Evolutionary conservation across 2,888 invertebrate species (phyloP), one percentile per base, ranked within the genome.

Genomic region (Apotomis capreana): DNA sequence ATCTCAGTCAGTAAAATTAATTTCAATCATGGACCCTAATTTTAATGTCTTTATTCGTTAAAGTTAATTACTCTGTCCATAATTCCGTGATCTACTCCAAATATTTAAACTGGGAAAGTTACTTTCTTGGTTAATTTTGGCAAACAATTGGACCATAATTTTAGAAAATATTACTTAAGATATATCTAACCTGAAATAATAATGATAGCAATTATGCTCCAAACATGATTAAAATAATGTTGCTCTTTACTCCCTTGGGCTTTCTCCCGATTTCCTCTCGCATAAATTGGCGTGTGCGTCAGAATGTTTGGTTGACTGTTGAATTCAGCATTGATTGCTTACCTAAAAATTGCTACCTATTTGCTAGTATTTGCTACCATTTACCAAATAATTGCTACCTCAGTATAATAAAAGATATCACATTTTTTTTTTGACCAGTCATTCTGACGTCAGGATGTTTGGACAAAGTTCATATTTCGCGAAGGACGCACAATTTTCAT

Each of bases 1-100:
- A 78, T 78, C 75, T 73, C 63, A 52, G 71, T 36, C 55, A 57
- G 68, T 52, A 71, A 65, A 72, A 68, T 74, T 68, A 69, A 74
- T 70, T 71, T 67, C 51, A 70, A 57, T 69, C 69, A 70, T 70
- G 70, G 59, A 65, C 55, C 72, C 69, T 61, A 65, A 75, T 73
- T 73, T 70, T 51, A 71, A 59, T 55, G 68, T 69, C 64, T 74
- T 69, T 74, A 68, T 68, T 74, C 62, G 52, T 44, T 51, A 44
- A 44, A 54, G 36, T 74, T 70, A 73, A 73, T 76, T 68, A 68
- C 68, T 9, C 15, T 10, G 49, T 3, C 46, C 70, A 12, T 65
- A 46, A 70, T 52, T 60, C 54, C 36, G 46, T 49, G 49, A 62
- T 60, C 55, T 3, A 36, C 60, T 10, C 68, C 8, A 54, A 59